A percentile compares a stretch with the other conserved stretches of the same genome.
Conservation (phyloP, 2,113 vertebrate genomes). For the Glaucidium brasilianum region DNA sequence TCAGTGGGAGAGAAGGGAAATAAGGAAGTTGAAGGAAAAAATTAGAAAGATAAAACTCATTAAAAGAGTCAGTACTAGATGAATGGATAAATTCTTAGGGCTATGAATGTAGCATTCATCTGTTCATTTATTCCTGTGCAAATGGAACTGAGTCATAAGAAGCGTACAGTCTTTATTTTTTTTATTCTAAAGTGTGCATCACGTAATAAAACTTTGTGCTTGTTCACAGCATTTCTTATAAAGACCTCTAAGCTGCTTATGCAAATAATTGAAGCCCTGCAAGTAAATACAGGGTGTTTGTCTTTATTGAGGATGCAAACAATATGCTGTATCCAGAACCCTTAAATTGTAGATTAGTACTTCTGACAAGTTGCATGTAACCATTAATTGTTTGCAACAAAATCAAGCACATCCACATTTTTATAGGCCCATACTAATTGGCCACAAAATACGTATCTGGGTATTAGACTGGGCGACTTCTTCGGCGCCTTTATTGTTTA, state of each 20-base stretch:
- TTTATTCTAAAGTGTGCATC: background rate
- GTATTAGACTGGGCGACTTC: background rate
- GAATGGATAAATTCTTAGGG: background rate
- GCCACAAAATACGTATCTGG: background rate
- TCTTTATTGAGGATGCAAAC: background rate
- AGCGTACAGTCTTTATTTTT: background rate
- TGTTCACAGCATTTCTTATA: background rate
- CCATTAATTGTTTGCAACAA: background rate
- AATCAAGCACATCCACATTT: background rate
- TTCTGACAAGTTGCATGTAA: background rate
- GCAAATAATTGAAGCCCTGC: background rate
- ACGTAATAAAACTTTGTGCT: background rate
- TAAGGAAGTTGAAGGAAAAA: background rate
- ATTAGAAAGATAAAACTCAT: background rate
- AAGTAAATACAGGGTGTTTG: background rate
- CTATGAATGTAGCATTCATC: background rate
- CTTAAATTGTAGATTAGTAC: background rate
- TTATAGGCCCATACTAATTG: background rate
- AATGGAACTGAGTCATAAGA: background rate
- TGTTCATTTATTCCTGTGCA: background rate
- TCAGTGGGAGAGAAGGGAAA: background rate
- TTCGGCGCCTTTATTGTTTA: background rate
- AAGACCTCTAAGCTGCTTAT: background rate
- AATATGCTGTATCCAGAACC: background rate
- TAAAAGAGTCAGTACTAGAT: background rate